These are phyloP conservation scores for Coronaproctus castanopsis DNA, from an alignment of 2,888 invertebrate genomes.

Conservation along the genomic window DNA sequence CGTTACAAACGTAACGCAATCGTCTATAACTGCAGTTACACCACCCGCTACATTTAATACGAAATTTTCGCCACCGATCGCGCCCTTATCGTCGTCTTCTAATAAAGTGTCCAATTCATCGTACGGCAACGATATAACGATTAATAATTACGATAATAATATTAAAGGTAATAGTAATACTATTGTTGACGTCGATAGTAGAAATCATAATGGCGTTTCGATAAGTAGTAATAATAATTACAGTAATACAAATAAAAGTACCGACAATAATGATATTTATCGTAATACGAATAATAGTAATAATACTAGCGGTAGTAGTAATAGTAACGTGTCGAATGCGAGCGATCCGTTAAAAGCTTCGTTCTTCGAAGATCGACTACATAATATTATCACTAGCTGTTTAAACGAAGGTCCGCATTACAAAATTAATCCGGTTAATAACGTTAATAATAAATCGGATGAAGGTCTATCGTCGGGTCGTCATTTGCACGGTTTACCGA, in stretches of 20 bases:
- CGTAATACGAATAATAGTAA: not conserved
- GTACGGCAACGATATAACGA: not conserved
- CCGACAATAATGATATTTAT: not conserved
- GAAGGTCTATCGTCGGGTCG: slow-evolving; percentile 5
- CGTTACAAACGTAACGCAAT: slow-evolving; percentile 13
- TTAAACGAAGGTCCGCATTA: slow-evolving; percentile 47
- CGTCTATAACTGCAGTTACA: slow-evolving; percentile 15
- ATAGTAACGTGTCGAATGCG: slow-evolving; percentile 9
- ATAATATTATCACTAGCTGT: slow-evolving; percentile 67
- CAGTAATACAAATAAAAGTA: slow-evolving; percentile 6
- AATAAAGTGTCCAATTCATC: not conserved
- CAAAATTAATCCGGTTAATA: slow-evolving; percentile 35
- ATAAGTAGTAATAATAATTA: not conserved
- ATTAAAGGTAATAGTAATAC: not conserved
- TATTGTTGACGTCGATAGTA: not conserved
- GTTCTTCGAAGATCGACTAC: slow-evolving; percentile 73
- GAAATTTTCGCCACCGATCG: not conserved
- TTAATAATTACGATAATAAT: not conserved
- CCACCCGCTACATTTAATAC: not conserved
- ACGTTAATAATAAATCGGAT: slow-evolving; percentile 23
- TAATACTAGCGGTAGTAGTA: not conserved
- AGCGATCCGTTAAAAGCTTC: slow-evolving; percentile 67
- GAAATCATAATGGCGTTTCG: not conserved
- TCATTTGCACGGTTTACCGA: slow-evolving; percentile 25
- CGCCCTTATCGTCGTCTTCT: not conserved